phyloP scores from a whole-genome alignment of 1,140 invertebrate species.

The Drosophila teissieri region DNA sequence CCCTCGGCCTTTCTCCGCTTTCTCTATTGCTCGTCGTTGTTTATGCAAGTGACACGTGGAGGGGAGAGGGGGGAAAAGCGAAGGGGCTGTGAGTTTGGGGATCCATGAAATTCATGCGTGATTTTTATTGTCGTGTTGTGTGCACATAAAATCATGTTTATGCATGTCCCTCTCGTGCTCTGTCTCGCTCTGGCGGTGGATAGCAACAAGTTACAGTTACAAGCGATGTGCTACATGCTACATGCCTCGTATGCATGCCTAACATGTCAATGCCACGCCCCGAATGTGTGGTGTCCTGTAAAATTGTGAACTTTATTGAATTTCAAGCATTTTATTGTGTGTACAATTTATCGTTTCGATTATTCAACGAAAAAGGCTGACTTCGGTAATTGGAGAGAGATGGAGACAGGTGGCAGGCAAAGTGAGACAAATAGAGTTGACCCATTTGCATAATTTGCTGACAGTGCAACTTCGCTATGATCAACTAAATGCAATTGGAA shows the following conservation, averaged over 20 bases:
- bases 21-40: conserved; percentile 43
- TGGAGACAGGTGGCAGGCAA: neutral
- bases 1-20: conserved; percentile 4
- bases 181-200: conserved; percentile 38
- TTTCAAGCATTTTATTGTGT: conserved; percentile 75
- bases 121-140: conserved; percentile 81
- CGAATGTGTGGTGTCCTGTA: conserved; percentile 37
- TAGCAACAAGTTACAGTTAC: conserved; percentile 75
- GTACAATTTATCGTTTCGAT: conserved; percentile 81
- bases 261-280: conserved; percentile 35
- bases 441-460: conserved; percentile 29
- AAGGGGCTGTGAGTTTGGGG: conserved; percentile 46
- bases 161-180: conserved; percentile 50
- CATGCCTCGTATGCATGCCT: conserved; percentile 39
- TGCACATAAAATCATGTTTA: conserved; percentile 79
- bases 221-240: conserved; percentile 34
- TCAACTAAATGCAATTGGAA: no score
- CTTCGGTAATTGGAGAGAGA: neutral
- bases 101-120: conserved; percentile 78
- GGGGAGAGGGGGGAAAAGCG: conserved; percentile 18
- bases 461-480: neutral
- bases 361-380: conserved; percentile 46
- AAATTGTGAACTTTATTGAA: conserved; percentile 80
- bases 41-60: conserved; percentile 67
- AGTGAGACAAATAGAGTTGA: conserved; percentile 9